Evolutionary conservation across 2,797 vertebrate genomes (phyloP).

Genomic region (Petrocephalus schoutedeni): DNA sequence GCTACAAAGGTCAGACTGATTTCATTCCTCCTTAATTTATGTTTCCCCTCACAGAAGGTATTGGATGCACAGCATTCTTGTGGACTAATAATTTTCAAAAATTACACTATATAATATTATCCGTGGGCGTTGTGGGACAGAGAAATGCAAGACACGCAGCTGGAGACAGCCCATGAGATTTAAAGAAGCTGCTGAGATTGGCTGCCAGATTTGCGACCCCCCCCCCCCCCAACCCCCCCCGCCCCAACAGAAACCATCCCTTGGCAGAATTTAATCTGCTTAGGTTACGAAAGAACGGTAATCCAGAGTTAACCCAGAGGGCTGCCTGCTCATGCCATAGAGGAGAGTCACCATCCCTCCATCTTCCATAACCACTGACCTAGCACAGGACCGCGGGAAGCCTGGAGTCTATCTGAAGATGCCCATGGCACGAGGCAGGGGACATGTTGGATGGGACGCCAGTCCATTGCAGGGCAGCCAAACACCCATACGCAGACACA

Average conservation of each 20-base stretch:
- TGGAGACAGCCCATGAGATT: background rate
- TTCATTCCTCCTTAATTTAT: background rate
- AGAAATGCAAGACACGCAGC: background rate
- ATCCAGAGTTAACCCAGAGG: conserved; percentile 45
- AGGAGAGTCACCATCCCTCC: background rate
- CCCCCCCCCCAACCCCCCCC: background rate
- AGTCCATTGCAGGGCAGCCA: background rate
- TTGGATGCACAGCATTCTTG: background rate
- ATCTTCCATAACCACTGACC: background rate
- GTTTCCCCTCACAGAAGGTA: background rate
- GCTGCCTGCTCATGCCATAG: background rate
- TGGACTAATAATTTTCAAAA: background rate
- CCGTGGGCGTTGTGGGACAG: background rate
- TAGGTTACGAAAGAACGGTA: conserved; percentile 41
- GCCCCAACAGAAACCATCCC: background rate
- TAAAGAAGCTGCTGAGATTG: background rate
- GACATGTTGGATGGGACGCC: background rate
- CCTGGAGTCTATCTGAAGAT: background rate
- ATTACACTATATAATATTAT: background rate
- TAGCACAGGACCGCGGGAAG: background rate
- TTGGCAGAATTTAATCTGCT: conserved; percentile 41
- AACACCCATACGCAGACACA: background rate
- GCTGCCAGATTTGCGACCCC: background rate
- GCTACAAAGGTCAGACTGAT: background rate
- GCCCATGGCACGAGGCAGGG: background rate